Conservation (phyloP, 1,140 invertebrate genomes). For the Drosophila neocordata region DNA sequence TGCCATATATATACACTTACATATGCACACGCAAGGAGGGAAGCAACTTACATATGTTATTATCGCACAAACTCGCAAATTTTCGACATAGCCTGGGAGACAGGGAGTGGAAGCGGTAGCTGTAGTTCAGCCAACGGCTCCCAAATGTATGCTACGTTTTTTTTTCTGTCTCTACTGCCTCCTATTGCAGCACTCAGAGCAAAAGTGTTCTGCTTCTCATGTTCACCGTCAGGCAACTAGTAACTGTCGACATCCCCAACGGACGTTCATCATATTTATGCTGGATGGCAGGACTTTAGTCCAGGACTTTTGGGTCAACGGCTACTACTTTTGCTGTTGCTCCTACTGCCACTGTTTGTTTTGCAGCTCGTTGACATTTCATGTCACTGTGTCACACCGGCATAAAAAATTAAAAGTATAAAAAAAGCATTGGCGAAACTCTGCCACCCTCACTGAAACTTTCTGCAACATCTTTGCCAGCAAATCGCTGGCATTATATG, state of each 20-base stretch:
- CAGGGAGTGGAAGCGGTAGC: neutral
- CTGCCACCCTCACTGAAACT: neutral
- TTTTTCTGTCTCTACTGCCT: slow-evolving; percentile 50
- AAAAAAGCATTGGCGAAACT: slow-evolving; percentile 66
- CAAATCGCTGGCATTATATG: slow-evolving; percentile 77
- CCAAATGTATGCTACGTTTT: slow-evolving; percentile 78
- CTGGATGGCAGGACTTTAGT: slow-evolving; percentile 36
- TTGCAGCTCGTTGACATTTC: slow-evolving; percentile 78
- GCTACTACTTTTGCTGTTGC: slow-evolving; percentile 32
- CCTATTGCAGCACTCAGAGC: neutral
- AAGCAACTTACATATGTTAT: slow-evolving; percentile 79
- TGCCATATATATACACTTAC: slow-evolving; percentile 24
- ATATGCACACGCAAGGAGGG: slow-evolving; percentile 24
- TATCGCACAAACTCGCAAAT: slow-evolving; percentile 79
- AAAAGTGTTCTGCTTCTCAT: neutral
- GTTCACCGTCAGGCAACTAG: slow-evolving; percentile 23
- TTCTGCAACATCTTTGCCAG: neutral
- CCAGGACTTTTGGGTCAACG: slow-evolving; percentile 30
- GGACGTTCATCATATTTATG: slow-evolving; percentile 73
- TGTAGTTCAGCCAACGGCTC: slow-evolving; percentile 53
- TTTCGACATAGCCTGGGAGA: slow-evolving; percentile 56
- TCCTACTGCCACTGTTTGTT: slow-evolving; percentile 57
- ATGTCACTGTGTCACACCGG: slow-evolving; percentile 76
- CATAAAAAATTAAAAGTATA: slow-evolving; percentile 80
- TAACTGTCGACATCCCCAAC: slow-evolving; percentile 51